These are phyloP conservation scores for Drosophila imparisetae DNA, from an alignment of 2,888 invertebrate genomes.

Conservation along the genomic window DNA sequence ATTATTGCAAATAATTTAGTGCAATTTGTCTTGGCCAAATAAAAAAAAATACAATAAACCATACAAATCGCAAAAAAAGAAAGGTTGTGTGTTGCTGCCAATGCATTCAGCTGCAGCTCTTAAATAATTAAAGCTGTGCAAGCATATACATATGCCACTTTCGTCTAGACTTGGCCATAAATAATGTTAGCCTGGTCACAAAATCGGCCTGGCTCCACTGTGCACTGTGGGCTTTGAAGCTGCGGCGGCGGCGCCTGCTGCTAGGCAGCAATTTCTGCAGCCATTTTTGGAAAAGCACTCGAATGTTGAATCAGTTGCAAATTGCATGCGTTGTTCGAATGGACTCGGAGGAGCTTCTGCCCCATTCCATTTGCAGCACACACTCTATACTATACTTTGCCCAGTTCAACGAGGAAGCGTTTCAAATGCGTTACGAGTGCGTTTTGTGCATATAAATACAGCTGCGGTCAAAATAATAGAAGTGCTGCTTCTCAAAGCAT, in stretches of 20 bases:
- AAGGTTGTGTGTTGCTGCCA: conserved; percentile 30
- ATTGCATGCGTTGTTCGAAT: conserved; percentile 69
- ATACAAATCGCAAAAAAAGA: conserved; percentile 41
- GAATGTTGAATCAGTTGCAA: conserved; percentile 77
- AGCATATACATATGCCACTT: conserved; percentile 56
- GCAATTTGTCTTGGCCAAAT: conserved; percentile 77
- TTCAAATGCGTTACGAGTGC: conserved; percentile 49
- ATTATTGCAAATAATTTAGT: conserved; percentile 76
- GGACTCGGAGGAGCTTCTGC: conserved; percentile 14
- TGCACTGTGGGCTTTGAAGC: conserved; percentile 2
- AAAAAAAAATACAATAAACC: conserved; percentile 39
- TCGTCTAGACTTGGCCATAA: conserved; percentile 72
- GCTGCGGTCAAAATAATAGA: background rate
- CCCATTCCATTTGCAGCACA: background rate
- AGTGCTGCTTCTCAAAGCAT: background rate
- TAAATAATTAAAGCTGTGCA: conserved; percentile 55
- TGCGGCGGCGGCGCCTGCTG: conserved; percentile 37
- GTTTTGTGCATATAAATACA: conserved; percentile 27
- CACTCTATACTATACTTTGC: conserved; percentile 40
- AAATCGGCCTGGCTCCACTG: conserved; percentile 15
- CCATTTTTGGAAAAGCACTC: conserved; percentile 52
- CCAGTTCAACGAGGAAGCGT: conserved; percentile 40
- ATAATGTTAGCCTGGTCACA: conserved; percentile 53
- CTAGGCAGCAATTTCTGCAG: conserved; percentile 51
- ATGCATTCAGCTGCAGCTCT: background rate